These are phyloP conservation scores for Apodemus agrarius DNA, from an alignment of 2,797 vertebrate species.

Conservation along the genomic window DNA sequence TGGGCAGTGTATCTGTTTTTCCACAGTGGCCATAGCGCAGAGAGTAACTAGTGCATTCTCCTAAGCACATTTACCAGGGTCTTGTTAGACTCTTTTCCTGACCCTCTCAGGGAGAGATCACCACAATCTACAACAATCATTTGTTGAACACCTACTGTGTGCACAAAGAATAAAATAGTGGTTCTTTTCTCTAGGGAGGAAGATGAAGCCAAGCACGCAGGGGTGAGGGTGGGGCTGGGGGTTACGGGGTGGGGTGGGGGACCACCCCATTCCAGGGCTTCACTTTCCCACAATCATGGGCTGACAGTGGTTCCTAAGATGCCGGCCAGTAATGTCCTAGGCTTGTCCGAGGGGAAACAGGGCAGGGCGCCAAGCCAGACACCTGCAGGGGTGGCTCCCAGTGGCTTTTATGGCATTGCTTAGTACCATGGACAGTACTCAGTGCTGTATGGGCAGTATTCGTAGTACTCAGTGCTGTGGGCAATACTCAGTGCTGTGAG, in stretches of 20 bases:
- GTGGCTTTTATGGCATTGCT: not conserved
- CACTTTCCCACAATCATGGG: accelerated
- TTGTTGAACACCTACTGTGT: not conserved
- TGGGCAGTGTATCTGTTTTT: accelerated
- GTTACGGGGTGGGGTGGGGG: accelerated
- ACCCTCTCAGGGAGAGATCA: not conserved
- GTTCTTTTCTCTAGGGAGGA: not conserved
- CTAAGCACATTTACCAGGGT: not conserved
- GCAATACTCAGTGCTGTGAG: too few species aligned
- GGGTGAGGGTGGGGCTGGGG: accelerated
- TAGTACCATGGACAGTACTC: not conserved
- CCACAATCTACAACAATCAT: not conserved
- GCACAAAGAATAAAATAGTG: not conserved
- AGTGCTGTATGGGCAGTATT: too few species aligned
- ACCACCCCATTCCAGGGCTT: not conserved
- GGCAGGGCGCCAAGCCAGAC: not conserved
- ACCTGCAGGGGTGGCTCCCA: not conserved
- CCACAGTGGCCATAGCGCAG: accelerated
- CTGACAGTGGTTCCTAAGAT: not conserved
- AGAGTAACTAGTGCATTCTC: too few species aligned
- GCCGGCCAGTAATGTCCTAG: not conserved
- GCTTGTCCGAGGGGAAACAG: not conserved
- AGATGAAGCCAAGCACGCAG: not conserved
- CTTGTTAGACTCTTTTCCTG: not conserved
- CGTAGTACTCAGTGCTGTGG: too few species aligned